Base-by-base conservation (phyloP, 2,113 vertebrate genomes). In the Corythoichthys intestinalis region DNA sequence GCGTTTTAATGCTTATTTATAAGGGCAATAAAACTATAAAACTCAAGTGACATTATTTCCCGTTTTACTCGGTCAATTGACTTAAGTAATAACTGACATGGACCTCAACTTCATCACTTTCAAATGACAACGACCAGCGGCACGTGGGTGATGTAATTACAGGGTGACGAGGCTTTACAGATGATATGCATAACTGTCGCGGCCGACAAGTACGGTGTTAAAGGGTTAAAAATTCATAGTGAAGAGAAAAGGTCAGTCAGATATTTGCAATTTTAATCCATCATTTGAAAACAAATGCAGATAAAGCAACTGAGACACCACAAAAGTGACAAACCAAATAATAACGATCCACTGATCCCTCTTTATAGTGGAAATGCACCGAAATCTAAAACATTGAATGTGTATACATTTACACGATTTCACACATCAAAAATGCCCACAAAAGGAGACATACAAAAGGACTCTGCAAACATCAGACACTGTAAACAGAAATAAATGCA, bases 241-340 rank as follows among this genome's bases (percentile, higher is more conserved):
- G 41, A 28, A 48, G 37, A 59, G 35, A 38, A 58, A 28, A 54
- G 17, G 73, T 14, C 66, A 71, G 12, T 74, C n/a, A 47, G 47
- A 69, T 44, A 62, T 41, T 82, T 86, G 74, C 77, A 80, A 62
- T 60, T 86, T 81, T 66, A 82, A 85, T 85, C 86, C 54, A 81
- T 88, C 75, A 87, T 85, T 87, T 81, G 72, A 85, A 92, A 78
- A 86, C 52, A 80, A 85, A 81, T 57, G 62, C 56, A 79, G 44
- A 73, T 53, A 73, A 41, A 44, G 68, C 85, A 79, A 77, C 2
- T 49, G 46, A 70, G 74, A 84, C 63, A 78, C 75, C 44, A 70
- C 61, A 77, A 68, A 70, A 78, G 48, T 61, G 69, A 79, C 63
- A 74, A 72, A 77, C 0, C 56, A 58, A 53, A 12, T 61, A 72